These are phyloP conservation scores for Morelia viridis DNA, from an alignment of 2,797 vertebrate species.

Conservation along the genomic window DNA sequence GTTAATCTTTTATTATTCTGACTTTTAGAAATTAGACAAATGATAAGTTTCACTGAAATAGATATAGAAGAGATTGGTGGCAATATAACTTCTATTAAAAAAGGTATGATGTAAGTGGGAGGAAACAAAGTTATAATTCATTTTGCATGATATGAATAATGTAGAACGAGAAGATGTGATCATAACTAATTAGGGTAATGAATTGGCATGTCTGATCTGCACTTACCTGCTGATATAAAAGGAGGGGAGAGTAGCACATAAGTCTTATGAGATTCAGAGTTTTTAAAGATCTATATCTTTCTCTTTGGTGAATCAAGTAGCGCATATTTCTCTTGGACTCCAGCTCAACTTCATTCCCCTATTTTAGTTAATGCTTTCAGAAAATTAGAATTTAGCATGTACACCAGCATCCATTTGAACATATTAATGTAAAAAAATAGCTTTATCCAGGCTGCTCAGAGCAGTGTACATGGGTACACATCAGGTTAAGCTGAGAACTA, in stretches of 20 bases:
- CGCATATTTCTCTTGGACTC: not conserved
- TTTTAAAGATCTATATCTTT: not conserved
- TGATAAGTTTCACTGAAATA: not conserved
- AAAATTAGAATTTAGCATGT: not conserved
- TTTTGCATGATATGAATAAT: slow-evolving; percentile 6
- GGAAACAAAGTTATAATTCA: not conserved
- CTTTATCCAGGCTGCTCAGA: not conserved
- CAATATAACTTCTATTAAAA: not conserved
- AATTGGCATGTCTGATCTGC: not conserved
- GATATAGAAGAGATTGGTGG: not conserved
- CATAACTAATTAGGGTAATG: not conserved
- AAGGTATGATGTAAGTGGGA: not conserved
- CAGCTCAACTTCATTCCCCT: not conserved
- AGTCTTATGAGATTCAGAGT: not conserved
- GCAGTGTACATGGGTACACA: not conserved
- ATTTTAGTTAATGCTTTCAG: slow-evolving; percentile 1
- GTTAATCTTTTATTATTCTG: not conserved
- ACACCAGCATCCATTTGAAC: not conserved
- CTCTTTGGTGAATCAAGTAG: not conserved
- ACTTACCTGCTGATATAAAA: not conserved
- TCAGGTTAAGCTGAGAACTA: not conserved
- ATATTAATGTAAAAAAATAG: not conserved
- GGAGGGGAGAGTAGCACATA: not conserved
- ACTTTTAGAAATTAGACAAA: slow-evolving; percentile 7
- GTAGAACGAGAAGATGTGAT: not conserved